Evolutionary conservation across 2,888 invertebrate species (phyloP), one percentile per base, ranked within the genome.

Genomic region (Bruchidius siliquastri): DNA sequence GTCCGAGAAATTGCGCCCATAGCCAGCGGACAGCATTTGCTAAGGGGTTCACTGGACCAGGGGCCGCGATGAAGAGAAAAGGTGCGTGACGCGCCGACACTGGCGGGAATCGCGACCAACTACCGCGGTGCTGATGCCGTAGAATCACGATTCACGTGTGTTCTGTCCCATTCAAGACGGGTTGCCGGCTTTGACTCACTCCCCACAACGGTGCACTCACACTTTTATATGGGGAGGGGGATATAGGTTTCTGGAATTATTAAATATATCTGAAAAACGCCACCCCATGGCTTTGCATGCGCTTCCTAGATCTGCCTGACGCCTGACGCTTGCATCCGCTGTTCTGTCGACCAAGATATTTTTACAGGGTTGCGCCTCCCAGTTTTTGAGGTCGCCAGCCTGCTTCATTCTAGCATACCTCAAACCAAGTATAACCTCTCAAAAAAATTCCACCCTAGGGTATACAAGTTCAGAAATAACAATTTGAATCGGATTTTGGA

Each of bases 1-100:
- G 81, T 80, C 81, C 81, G 83, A 79, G 81, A 81, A 79, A 82
- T 81, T 82, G 82, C 79, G 83, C 84, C 84, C 84, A 84, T 83
- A 84, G 83, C 84, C 83, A 81, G 82, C 80, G 81, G 49, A 13
- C 49, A 49, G 49, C 49, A 49, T 49, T 49, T 49, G 49, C 49
- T 49, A 26, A 26, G 49, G 49, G 8, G 49, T 49, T 49, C 49
- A 49, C 10, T 49, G 49, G 49, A 49, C 49, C 18, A 49, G 49
- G 10, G 49, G 49, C 49, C 49, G 49, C 49, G 49, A 30, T 30
- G n/a, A n/a, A 4, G 26, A 26, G 26, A 26, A 26, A 26, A 49
- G 49, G 1, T 49, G 3, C 49, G 8, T 49, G 30, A 30, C 49
- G 49, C 49, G 49, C 49, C 49, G 49, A 13, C 49, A 13, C 13